Base-by-base conservation (phyloP, 2,113 vertebrate species). In the Ochotona curzoniae region DNA sequence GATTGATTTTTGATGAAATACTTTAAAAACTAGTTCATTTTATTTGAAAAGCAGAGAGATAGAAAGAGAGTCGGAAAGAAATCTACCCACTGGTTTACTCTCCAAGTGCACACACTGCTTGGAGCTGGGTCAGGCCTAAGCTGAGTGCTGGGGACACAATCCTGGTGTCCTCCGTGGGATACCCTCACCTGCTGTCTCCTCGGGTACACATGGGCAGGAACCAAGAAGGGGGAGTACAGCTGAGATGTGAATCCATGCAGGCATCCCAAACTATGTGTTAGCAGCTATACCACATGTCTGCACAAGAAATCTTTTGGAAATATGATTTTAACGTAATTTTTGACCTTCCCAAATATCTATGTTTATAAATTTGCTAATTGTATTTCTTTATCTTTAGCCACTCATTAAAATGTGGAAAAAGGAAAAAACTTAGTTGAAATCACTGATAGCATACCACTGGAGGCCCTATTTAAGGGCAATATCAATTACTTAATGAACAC, bases 351-450 rank as follows among this genome's bases (percentile, higher is more conserved):
- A 88, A 76, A 54, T 79, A 60, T 35, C 64, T 70, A 20, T 35
- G 67, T 81, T 60, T 88, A 64, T 83, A 30, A 83, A 64, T 49
- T 67, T 91, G 70, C 20, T 82, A 87, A 76, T 70, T 13, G 20
- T 69, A 54, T 51, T 51, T 69, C 20, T 87, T 0, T 82, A n/a
- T 82, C 51, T 87, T 94, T 14, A 88, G 28, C 54, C 79, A 63
- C 69, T 90, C 69, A 67, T 88, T 83, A 88, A 92, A 83, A 87
- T 71, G 23, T 66, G 2, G 76, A 70, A 91, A 54, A 71, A 76
- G 49, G n/a, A n/a, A 54, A 57, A 32, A 9, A 51, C 71, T 25
- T 47, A 88, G 64, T 88, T 78, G 44, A 94, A 44, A 54, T 78
- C 18, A 38, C 32, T 30, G 60, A 1, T 69, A 26, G 18, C 26